Evolutionary conservation across 2,113 vertebrate species (phyloP).

Genomic region (Lasiurus borealis): DNA sequence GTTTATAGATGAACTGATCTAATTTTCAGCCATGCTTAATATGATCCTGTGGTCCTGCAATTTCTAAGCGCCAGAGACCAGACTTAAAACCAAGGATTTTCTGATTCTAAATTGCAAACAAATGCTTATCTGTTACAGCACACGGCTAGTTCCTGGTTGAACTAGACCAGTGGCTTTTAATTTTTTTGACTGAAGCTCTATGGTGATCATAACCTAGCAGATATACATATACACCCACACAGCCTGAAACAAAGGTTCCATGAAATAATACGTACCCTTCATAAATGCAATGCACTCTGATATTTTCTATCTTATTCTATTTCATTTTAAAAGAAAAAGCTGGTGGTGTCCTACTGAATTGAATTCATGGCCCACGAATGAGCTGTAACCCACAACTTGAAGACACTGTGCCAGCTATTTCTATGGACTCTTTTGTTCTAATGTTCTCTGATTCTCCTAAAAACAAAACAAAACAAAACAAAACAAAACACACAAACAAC

Average conservation of each 20-base stretch:
- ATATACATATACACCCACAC: neutral
- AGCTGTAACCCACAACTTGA: neutral
- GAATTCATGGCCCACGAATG: neutral
- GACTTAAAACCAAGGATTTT: neutral
- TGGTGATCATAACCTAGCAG: neutral
- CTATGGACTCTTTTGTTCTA: neutral
- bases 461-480: no score
- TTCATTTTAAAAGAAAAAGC: neutral
- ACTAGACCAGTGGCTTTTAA: neutral
- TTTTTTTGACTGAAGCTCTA: neutral
- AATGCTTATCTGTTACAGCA: neutral
- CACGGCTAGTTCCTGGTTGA: neutral
- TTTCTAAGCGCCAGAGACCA: neutral
- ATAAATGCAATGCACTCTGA: neutral
- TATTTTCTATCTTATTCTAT: neutral
- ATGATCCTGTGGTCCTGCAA: neutral
- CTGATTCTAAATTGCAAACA: neutral
- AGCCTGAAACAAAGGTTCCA: neutral
- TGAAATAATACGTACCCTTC: neutral
- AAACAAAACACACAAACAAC: neutral
- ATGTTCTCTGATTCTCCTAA: conserved; percentile 14
- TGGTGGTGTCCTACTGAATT: neutral
- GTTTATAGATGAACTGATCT: neutral
- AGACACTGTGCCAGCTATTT: neutral
- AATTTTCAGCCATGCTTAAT: neutral